Evolutionary conservation across 2,888 invertebrate genomes (phyloP).

Genomic region (Micoletzkya japonica): DNA sequence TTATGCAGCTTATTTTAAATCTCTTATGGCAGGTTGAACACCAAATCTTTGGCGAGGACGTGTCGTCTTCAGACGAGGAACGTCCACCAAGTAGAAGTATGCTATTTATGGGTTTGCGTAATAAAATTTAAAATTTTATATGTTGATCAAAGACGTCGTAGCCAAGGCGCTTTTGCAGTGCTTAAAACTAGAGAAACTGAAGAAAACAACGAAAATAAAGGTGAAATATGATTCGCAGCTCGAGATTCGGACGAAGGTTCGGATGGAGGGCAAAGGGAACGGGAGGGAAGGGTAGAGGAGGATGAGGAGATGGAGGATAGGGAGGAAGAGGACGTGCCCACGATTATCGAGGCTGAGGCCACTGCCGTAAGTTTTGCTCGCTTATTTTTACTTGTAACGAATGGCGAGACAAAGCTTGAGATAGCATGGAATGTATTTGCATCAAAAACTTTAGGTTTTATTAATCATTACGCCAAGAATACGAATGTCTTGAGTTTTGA

Average conservation of each 20-base stretch:
- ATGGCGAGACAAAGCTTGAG: too few relatives aligned
- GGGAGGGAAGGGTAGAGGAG: background rate
- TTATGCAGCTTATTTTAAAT: too few relatives aligned
- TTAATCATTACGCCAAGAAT: background rate
- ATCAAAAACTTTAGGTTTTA: background rate
- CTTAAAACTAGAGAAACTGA: background rate
- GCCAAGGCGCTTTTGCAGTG: too few relatives aligned
- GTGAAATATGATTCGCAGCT: background rate
- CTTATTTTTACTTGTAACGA: background rate
- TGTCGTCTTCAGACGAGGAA: conserved; percentile 9
- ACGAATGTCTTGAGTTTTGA: background rate
- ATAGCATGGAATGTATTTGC: too few relatives aligned
- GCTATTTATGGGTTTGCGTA: background rate
- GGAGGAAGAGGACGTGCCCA: conserved; percentile 33
- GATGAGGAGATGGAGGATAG: conserved; percentile 37
- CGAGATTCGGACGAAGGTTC: background rate
- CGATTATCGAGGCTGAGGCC: conserved; percentile 22
- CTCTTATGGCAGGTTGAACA: background rate
- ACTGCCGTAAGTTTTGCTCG: background rate
- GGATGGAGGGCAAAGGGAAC: background rate
- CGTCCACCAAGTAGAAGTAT: background rate
- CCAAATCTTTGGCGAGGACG: background rate
- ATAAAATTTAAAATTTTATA: too few relatives aligned
- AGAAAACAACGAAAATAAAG: background rate
- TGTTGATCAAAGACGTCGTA: too few relatives aligned